These are phyloP conservation scores for Archilochus colubris DNA, from an alignment of 2,113 vertebrate genomes.

Conservation along the genomic window DNA sequence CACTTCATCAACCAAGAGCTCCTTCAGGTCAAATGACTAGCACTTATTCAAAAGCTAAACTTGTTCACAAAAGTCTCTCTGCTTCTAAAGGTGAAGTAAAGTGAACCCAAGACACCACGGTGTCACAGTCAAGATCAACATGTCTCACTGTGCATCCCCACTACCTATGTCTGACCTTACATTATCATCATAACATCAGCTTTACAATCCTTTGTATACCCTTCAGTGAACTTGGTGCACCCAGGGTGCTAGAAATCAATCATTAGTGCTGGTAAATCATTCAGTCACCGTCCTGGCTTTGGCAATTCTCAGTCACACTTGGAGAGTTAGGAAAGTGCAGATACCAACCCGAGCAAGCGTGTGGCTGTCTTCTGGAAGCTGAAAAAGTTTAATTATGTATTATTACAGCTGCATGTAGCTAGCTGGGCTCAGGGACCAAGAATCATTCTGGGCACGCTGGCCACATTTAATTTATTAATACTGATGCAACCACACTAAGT, in stretches of 20 bases:
- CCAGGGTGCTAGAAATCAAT: not conserved
- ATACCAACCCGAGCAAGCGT: not conserved
- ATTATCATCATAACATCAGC: not conserved
- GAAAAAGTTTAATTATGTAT: not conserved
- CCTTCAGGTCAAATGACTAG: not conserved
- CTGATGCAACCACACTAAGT: not conserved
- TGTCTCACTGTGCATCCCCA: not conserved
- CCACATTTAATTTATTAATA: not conserved
- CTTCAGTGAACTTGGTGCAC: not conserved
- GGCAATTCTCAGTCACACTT: not conserved
- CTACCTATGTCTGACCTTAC: not conserved
- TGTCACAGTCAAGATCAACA: rapidly evolving
- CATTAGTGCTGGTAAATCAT: not conserved
- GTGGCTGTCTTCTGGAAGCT: not conserved
- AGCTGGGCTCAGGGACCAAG: not conserved
- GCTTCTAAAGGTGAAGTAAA: not conserved
- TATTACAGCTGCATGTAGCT: not conserved
- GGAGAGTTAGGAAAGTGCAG: not conserved
- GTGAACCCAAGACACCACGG: not conserved
- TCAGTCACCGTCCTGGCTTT: not conserved
- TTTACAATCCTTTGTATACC: not conserved
- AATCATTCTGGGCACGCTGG: not conserved
- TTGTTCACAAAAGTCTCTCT: not conserved
- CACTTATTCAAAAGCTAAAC: not conserved
- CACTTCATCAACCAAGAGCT: not conserved